Conservation (phyloP, 2,113 vertebrate genomes). For the Chaetodon trifascialis region DNA sequence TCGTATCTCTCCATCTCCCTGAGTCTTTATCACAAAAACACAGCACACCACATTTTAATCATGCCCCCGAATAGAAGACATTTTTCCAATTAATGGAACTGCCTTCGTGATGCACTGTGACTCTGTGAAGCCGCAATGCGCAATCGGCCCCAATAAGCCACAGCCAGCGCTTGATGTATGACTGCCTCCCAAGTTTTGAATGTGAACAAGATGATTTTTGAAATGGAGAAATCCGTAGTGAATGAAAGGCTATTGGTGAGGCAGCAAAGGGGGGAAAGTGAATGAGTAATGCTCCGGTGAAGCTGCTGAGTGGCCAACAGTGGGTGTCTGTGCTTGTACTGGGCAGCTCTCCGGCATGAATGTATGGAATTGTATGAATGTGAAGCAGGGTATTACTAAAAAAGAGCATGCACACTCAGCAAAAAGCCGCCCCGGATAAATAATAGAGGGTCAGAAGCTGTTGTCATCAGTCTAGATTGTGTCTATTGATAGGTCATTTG, state of each 20-base stretch:
- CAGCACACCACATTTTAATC: slow-evolving; percentile 83
- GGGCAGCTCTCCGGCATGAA: slow-evolving; percentile 51
- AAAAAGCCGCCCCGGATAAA: slow-evolving; percentile 52
- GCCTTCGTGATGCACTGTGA: slow-evolving; percentile 61
- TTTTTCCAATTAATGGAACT: slow-evolving; percentile 83
- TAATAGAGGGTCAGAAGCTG: slow-evolving; percentile 52
- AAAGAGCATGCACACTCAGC: slow-evolving; percentile 48
- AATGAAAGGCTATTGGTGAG: slow-evolving; percentile 48
- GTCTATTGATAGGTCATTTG: slow-evolving; percentile 56
- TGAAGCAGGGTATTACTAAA: slow-evolving; percentile 53
- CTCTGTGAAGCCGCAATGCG: slow-evolving; percentile 70
- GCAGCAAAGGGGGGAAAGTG: slow-evolving; percentile 41
- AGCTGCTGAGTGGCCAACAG: slow-evolving; percentile 75
- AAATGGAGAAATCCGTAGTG: slow-evolving; percentile 60
- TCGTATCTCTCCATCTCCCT: slow-evolving; percentile 75
- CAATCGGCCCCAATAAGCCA: slow-evolving; percentile 55
- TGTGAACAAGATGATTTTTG: slow-evolving; percentile 69
- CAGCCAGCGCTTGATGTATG: slow-evolving; percentile 68
- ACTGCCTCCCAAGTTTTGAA: slow-evolving; percentile 68
- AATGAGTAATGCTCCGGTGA: slow-evolving; percentile 68
- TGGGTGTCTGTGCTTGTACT: slow-evolving; percentile 42
- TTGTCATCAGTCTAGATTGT: slow-evolving; percentile 50
- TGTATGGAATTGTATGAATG: slow-evolving; percentile 65
- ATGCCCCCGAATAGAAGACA: slow-evolving; percentile 79
- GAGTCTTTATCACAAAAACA: slow-evolving; percentile 76